Percentiles rank a stretch among this genome's conserved stretches.
phyloP scores from a whole-genome alignment of 2,113 vertebrate genomes.

The Triplophysa dalaica region DNA sequence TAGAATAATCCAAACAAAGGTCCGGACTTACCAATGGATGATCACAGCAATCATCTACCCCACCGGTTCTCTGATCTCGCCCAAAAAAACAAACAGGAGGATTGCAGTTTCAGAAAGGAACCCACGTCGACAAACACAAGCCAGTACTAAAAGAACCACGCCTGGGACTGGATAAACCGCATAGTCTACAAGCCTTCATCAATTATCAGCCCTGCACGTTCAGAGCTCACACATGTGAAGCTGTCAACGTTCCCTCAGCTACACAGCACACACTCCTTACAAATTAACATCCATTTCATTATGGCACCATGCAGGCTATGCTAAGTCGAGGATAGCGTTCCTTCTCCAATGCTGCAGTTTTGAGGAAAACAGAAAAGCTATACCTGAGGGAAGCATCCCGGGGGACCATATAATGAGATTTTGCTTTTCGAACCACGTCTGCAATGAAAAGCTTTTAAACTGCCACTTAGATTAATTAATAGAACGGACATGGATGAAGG shows the following conservation, averaged over 20 bases:
- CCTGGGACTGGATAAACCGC: conserved; percentile 51
- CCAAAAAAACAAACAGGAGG: conserved; percentile 9
- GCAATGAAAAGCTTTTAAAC: not conserved
- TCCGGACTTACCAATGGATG: not conserved
- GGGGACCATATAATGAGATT: not conserved
- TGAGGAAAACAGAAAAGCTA: not conserved
- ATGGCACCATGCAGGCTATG: not conserved
- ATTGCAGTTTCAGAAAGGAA: conserved; percentile 23
- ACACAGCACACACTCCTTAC: conserved; percentile 57
- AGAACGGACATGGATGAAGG: not conserved
- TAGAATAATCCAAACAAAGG: not conserved
- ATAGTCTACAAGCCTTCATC: conserved; percentile 25
- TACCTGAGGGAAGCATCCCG: conserved; percentile 19
- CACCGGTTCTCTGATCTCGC: not conserved
- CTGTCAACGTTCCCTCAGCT: conserved; percentile 35
- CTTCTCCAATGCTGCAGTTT: conserved; percentile 1
- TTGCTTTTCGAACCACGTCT: not conserved
- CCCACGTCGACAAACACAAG: not conserved
- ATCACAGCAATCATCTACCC: conserved; percentile 1
- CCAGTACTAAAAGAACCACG: conserved; percentile 42
- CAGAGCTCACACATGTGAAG: conserved; percentile 49
- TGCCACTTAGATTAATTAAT: not conserved
- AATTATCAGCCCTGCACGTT: conserved; percentile 36
- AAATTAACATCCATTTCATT: conserved; percentile 66
- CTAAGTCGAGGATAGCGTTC: not conserved